Conservation (phyloP, 64 coral and sea anemone genomes). For the Dendrophyllia cribrosa region DNA sequence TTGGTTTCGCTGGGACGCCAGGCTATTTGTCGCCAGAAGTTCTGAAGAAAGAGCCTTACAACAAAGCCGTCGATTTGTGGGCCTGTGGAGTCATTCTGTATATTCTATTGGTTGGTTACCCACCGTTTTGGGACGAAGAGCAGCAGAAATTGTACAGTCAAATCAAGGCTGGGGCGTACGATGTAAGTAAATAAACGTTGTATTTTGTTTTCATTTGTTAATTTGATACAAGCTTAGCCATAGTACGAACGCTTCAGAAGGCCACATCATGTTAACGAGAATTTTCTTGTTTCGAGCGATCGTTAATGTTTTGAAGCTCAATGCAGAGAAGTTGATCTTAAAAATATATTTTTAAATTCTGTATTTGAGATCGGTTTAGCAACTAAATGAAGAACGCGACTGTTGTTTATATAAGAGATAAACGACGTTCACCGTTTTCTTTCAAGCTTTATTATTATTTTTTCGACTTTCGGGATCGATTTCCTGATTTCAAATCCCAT, state of each 20-base stretch:
- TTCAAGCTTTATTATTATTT: not conserved
- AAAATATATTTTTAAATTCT: constrained; percentile 1
- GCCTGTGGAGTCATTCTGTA: constrained; percentile 98
- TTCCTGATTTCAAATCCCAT: not conserved
- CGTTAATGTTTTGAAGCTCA: not conserved
- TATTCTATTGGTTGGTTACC: constrained; percentile 96
- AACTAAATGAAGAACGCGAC: not conserved
- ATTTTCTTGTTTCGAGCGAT: not conserved
- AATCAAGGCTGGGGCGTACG: constrained; percentile 88
- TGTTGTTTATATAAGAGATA: constrained; percentile 15
- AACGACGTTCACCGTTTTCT: constrained; percentile 6
- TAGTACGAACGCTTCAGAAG: not conserved
- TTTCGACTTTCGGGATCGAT: not conserved
- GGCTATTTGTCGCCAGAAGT: constrained; percentile 98
- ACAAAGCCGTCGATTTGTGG: constrained; percentile 94
- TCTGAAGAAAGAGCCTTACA: constrained; percentile 92
- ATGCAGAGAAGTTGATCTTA: not conserved
- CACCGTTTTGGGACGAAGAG: constrained; percentile 99
- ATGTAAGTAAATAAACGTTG: constrained; percentile 77
- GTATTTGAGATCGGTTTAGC: constrained; percentile 4
- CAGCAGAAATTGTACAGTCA: constrained; percentile 93
- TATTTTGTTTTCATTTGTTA: constrained; percentile 15
- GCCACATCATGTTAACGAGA: not conserved
- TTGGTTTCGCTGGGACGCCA: constrained; percentile 97
- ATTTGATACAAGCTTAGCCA: not conserved